These are phyloP conservation scores for Ectemnius cavifrons DNA, from an alignment of 2,888 invertebrate genomes.

Conservation along the genomic window DNA sequence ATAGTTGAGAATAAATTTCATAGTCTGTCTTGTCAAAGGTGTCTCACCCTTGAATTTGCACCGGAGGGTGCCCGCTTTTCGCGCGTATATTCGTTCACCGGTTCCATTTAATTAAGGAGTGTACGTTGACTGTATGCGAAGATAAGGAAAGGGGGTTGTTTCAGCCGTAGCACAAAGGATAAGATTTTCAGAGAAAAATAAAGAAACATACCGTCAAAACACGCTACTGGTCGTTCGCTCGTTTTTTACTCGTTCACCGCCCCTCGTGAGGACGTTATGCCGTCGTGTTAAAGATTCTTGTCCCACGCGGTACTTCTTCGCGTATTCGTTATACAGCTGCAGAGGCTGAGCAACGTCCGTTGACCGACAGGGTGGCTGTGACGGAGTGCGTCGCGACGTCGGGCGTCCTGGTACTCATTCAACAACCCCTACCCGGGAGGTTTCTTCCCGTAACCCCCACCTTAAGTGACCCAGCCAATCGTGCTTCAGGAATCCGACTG, in stretches of 20 bases:
- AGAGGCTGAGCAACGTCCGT: slow-evolving; percentile 41
- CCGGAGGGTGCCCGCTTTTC: no score
- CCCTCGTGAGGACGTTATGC: slow-evolving; percentile 29
- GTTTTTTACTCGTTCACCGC: slow-evolving; percentile 17
- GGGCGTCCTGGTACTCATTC: slow-evolving; percentile 70
- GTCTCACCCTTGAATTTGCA: no score
- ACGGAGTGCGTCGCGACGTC: slow-evolving; percentile 69
- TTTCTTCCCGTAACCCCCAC: slow-evolving; percentile 54
- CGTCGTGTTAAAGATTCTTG: slow-evolving; percentile 6
- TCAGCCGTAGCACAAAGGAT: not conserved
- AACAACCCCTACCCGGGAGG: slow-evolving; percentile 71
- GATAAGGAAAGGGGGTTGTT: no score
- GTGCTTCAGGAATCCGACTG: slow-evolving; percentile 28
- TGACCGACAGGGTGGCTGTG: slow-evolving; percentile 60
- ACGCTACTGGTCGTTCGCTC: slow-evolving; percentile 53
- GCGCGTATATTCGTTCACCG: no score
- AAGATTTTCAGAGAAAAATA: not conserved
- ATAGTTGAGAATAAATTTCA: no score
- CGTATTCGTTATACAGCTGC: slow-evolving; percentile 18
- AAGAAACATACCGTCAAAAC: slow-evolving; percentile 40
- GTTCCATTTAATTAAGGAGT: no score
- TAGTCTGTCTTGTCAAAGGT: no score
- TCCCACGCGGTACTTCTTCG: slow-evolving; percentile 12
- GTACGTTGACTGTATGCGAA: no score
- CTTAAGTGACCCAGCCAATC: slow-evolving; percentile 60